Evolutionary conservation across 2,888 invertebrate genomes (phyloP).

Genomic region (Cremastobaeus sp.): DNA sequence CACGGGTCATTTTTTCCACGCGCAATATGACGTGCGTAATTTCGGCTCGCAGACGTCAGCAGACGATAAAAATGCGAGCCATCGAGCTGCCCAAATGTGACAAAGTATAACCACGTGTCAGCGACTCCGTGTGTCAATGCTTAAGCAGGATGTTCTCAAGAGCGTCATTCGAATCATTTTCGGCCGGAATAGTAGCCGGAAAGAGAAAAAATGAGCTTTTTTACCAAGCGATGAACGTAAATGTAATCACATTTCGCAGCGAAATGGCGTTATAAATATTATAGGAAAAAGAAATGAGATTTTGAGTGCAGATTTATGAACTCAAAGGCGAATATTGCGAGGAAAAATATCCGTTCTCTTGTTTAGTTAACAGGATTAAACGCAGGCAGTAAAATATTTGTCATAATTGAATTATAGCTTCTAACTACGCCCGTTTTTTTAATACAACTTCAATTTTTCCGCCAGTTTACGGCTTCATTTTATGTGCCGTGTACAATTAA

Average conservation of each 20-base stretch:
- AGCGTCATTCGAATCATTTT: slow-evolving; percentile 22
- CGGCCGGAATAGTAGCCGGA: slow-evolving; percentile 17
- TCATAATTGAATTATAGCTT: too few species aligned
- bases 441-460: too few species aligned
- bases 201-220: slow-evolving; percentile 17
- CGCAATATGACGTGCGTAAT: slow-evolving; percentile 40
- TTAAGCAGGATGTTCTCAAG: slow-evolving; percentile 54
- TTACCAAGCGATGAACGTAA: slow-evolving; percentile 13
- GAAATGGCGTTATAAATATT: slow-evolving; percentile 36
- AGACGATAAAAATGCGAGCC: slow-evolving; percentile 17
- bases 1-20: slow-evolving; percentile 8
- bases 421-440: too few species aligned
- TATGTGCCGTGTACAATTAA: too few species aligned
- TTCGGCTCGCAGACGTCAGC: slow-evolving; percentile 41
- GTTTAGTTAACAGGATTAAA: background rate
- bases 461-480: too few species aligned
- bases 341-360: background rate
- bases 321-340: background rate
- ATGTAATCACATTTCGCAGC: slow-evolving; percentile 17
- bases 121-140: slow-evolving; percentile 13
- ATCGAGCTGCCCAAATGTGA: slow-evolving; percentile 8
- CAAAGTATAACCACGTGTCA: slow-evolving; percentile 50
- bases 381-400: background rate
- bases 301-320: slow-evolving; percentile 10
- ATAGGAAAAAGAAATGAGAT: slow-evolving; percentile 17